Evolutionary conservation across 2,888 invertebrate genomes (phyloP).

Genomic region (Lissocephala sabroskyi): DNA sequence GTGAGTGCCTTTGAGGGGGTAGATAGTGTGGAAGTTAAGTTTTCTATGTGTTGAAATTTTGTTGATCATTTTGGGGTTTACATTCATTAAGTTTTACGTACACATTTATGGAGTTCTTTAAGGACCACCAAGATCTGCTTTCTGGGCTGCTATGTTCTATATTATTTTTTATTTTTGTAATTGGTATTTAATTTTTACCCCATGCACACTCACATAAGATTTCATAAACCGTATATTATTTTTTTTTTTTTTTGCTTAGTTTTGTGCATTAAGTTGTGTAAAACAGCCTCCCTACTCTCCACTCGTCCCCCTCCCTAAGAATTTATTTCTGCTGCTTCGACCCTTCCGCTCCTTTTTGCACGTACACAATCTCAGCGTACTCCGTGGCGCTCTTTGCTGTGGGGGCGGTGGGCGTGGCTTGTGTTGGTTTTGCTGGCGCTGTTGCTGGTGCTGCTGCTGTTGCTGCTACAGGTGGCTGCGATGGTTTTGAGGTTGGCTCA

Average conservation of each 20-base stretch:
- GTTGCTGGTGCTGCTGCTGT: constrained; percentile 50
- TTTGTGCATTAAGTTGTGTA: constrained; percentile 10
- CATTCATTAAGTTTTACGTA: constrained; percentile 41
- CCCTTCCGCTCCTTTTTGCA: constrained; percentile 57
- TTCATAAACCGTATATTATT: neutral
- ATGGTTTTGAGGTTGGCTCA: constrained; percentile 44
- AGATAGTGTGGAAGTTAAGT: neutral
- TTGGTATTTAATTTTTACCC: neutral
- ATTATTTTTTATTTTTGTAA: neutral
- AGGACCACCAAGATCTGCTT: constrained; percentile 6
- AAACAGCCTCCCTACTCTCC: constrained; percentile 27
- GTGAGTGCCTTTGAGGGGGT: neutral
- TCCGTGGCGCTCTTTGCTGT: constrained; percentile 78
- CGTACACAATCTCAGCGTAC: constrained; percentile 87
- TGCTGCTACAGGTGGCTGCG: constrained; percentile 58
- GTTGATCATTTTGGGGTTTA: neutral
- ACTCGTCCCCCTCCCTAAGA: neutral
- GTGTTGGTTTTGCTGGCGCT: constrained; percentile 10
- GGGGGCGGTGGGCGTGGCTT: constrained; percentile 47
- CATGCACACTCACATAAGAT: too few relatives aligned
- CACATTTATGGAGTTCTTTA: constrained; percentile 53
- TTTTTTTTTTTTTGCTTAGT: constrained; percentile 1
- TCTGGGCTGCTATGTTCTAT: neutral
- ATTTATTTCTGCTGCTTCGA: constrained; percentile 31
- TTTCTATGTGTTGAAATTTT: neutral